A percentile compares a stretch with the other conserved stretches of the same genome.
Conservation (phyloP, 2,797 vertebrate genomes). For the Myoxocephalus aenaeus region DNA sequence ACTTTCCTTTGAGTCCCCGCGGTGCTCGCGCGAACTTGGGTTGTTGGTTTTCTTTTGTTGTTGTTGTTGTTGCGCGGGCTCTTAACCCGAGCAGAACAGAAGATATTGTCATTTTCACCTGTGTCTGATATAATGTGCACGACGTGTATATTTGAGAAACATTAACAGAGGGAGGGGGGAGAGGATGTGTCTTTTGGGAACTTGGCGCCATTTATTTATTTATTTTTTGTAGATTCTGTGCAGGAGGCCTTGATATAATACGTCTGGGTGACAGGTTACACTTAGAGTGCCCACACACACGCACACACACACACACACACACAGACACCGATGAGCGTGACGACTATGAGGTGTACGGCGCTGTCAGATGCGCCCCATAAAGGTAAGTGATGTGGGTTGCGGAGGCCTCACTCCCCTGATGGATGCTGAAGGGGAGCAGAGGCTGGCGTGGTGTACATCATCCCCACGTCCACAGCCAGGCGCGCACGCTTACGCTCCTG, state of each 20-base stretch:
- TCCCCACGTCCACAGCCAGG: constrained; percentile 47
- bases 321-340: constrained; percentile 36
- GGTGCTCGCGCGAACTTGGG: constrained; percentile 33
- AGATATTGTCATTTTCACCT: constrained; percentile 47
- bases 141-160: constrained; percentile 36
- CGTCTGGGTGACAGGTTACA: constrained; percentile 47
- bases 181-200: constrained; percentile 16
- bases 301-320: constrained; percentile 11
- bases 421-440: constrained; percentile 69
- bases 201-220: background rate
- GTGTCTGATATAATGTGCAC: constrained; percentile 35
- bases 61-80: too few relatives aligned
- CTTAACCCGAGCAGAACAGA: constrained; percentile 22
- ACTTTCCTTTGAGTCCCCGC: constrained; percentile 46
- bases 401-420: constrained; percentile 68
- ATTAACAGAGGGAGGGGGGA: background rate
- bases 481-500: constrained; percentile 51
- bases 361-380: constrained; percentile 76
- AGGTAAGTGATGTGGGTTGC: constrained; percentile 77
- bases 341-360: constrained; percentile 54
- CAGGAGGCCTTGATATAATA: constrained; percentile 30
- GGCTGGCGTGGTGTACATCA: constrained; percentile 73
- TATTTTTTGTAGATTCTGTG: constrained; percentile 16
- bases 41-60: constrained; percentile 30
- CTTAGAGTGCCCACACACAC: constrained; percentile 6